A percentile compares a stretch with the other conserved stretches of the same genome.
These are phyloP conservation scores for Gobionotothen gibberifrons DNA, from an alignment of 2,797 vertebrate genomes.

Conservation along the genomic window DNA sequence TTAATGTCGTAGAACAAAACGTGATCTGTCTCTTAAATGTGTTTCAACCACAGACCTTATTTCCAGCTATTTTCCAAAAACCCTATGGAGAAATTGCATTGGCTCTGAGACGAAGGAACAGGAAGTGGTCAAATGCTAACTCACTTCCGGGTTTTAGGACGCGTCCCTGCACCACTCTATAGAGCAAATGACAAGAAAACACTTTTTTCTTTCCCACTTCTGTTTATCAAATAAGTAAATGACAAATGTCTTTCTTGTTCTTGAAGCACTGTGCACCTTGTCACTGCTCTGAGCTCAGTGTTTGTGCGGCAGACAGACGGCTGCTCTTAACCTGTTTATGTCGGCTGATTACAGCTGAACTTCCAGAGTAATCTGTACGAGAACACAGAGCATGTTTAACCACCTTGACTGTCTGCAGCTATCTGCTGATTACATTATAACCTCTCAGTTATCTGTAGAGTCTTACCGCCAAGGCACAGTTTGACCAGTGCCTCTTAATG, in stretches of 20 bases:
- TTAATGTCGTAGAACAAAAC: no score
- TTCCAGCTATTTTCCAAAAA: no score
- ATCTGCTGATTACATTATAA: no score
- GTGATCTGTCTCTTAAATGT: no score
- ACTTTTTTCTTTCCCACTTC: neutral
- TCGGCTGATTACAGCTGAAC: constrained; percentile 51
- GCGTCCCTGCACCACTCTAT: neutral
- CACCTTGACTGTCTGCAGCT: neutral
- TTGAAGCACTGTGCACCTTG: neutral
- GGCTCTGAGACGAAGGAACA: no score
- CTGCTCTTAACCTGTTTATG: constrained; percentile 45
- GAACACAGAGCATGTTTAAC: neutral
- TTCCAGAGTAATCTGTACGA: neutral
- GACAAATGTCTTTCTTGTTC: neutral
- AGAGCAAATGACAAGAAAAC: neutral
- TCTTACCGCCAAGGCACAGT: no score
- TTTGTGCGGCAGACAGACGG: constrained; percentile 10
- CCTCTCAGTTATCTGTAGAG: no score
- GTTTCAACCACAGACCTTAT: no score
- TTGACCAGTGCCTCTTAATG: no score
- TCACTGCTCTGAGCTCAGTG: neutral
- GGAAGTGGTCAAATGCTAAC: no score
- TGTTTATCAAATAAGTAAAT: neutral
- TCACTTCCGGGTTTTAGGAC: no score
- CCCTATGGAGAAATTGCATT: no score